These are phyloP conservation scores for Rhorus exstirpatorius DNA, from an alignment of 2,888 invertebrate species.

Conservation along the genomic window DNA sequence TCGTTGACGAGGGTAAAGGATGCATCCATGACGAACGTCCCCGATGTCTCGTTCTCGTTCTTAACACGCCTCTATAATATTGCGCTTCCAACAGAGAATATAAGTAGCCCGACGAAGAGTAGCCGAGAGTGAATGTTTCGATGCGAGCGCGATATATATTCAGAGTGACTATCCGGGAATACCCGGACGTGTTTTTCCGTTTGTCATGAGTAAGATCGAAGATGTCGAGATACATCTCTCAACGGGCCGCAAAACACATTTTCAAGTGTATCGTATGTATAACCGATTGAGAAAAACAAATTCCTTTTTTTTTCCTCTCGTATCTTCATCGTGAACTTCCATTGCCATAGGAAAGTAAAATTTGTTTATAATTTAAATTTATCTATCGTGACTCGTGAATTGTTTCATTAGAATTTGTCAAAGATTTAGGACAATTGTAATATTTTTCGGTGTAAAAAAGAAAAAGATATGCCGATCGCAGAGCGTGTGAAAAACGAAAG, in stretches of 20 bases:
- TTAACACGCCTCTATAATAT: constrained; percentile 5
- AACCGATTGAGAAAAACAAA: too few relatives aligned
- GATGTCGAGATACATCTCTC: constrained; percentile 34
- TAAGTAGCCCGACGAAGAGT: constrained; percentile 11
- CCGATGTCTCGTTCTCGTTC: constrained; percentile 11
- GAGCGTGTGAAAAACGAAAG: too few relatives aligned
- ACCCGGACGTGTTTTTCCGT: constrained; percentile 35
- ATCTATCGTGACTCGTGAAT: too few relatives aligned
- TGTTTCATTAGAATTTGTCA: too few relatives aligned
- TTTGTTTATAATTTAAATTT: too few relatives aligned
- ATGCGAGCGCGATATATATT: constrained; percentile 16
- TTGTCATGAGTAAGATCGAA: constrained; percentile 53
- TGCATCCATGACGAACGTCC: constrained; percentile 23
- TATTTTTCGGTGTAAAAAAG: too few relatives aligned
- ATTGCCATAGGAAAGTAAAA: too few relatives aligned
- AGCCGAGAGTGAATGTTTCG: constrained; percentile 32
- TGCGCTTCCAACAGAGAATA: constrained; percentile 17
- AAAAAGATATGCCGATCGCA: not conserved
- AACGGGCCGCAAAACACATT: constrained; percentile 37
- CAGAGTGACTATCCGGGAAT: constrained; percentile 26
- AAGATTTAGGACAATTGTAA: too few relatives aligned
- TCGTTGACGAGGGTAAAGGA: constrained; percentile 54
- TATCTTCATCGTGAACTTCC: too few relatives aligned
- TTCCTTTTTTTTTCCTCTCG: constrained; percentile 6
- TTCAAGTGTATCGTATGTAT: constrained; percentile 60